A percentile compares a stretch with the other conserved stretches of the same genome.
phyloP scores from a whole-genome alignment of 2,797 vertebrate species.

The Coregonus ussuriensis region DNA sequence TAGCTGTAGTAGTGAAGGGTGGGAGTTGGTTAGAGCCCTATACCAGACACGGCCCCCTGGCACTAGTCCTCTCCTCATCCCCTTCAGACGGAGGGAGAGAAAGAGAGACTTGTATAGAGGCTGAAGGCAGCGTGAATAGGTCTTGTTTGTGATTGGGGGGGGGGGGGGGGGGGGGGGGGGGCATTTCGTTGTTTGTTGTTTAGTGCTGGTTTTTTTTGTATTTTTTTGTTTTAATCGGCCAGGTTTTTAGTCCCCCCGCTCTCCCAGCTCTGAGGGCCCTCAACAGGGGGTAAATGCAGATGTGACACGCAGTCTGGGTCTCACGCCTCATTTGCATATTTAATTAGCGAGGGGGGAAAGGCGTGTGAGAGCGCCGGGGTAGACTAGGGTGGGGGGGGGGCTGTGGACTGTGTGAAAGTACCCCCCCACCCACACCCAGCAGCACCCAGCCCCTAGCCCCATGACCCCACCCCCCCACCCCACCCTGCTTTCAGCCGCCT shows the following conservation, averaged over 20 bases:
- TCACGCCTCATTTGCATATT: conserved; percentile 99
- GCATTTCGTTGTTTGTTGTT: conserved; percentile 56
- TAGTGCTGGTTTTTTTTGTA: conserved; percentile 42
- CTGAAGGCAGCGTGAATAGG: conserved; percentile 42
- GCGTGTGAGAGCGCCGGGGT: conserved; percentile 77
- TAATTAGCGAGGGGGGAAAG: conserved; percentile 93
- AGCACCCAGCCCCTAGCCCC: conserved; percentile 58
- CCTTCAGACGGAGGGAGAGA: conserved; percentile 40
- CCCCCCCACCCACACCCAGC: conserved; percentile 74
- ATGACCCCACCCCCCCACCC: conserved; percentile 57
- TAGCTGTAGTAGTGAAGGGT: background rate
- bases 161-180: conserved; percentile 9
- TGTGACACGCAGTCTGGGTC: conserved; percentile 89
- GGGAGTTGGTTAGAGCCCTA: background rate
- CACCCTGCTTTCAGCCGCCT: conserved; percentile 62
- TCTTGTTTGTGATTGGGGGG: conserved; percentile 45
- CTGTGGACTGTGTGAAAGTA: conserved; percentile 90
- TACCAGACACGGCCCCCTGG: background rate
- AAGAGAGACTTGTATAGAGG: conserved; percentile 44
- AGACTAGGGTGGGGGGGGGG: conserved; percentile 35
- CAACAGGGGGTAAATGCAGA: conserved; percentile 88
- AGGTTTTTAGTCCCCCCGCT: conserved; percentile 13
- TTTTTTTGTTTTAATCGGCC: conserved; percentile 49
- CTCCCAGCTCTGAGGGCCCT: conserved; percentile 76
- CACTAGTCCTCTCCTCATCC: conserved; percentile 29